phyloP scores from a whole-genome alignment of 2,113 vertebrate species.

The Sitta europaea region DNA sequence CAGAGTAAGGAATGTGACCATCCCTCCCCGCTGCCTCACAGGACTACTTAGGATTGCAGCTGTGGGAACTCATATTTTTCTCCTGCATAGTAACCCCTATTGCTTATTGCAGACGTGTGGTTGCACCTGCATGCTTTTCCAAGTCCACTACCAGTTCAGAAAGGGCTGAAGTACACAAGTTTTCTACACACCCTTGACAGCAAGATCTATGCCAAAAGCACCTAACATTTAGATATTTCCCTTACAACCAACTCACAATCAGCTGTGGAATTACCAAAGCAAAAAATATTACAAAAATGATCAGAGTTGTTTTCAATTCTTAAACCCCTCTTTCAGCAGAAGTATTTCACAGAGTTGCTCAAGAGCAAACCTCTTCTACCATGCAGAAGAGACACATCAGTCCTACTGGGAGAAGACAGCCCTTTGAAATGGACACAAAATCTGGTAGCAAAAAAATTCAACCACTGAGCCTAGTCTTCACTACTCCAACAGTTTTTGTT shows the following conservation, averaged over 20 bases:
- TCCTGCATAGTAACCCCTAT: not conserved
- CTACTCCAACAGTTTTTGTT: conserved; percentile 28
- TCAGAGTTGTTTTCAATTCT: not conserved
- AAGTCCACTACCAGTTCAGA: not conserved
- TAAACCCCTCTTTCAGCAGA: not conserved
- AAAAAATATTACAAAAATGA: not conserved
- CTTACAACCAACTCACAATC: not conserved
- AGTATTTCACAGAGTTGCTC: conserved; percentile 5
- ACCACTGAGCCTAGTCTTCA: conserved; percentile 5
- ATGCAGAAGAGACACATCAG: conserved; percentile 16
- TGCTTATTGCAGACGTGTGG: not conserved
- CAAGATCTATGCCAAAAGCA: not conserved
- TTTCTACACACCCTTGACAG: not conserved
- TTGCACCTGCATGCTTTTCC: not conserved
- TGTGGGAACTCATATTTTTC: not conserved
- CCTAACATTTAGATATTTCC: not conserved
- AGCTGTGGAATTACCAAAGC: not conserved
- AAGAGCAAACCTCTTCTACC: conserved; percentile 17
- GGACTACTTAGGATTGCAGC: not conserved
- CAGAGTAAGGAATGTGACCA: not conserved
- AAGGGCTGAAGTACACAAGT: not conserved
- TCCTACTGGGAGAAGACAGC: not conserved
- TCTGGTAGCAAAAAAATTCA: conserved; percentile 7
- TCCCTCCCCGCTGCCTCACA: not conserved
- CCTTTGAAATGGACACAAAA: conserved; percentile 16